A percentile compares a stretch with the other conserved stretches of the same genome.
These are phyloP conservation scores for Aelia acuminata DNA, from an alignment of 2,888 invertebrate genomes.

Conservation along the genomic window DNA sequence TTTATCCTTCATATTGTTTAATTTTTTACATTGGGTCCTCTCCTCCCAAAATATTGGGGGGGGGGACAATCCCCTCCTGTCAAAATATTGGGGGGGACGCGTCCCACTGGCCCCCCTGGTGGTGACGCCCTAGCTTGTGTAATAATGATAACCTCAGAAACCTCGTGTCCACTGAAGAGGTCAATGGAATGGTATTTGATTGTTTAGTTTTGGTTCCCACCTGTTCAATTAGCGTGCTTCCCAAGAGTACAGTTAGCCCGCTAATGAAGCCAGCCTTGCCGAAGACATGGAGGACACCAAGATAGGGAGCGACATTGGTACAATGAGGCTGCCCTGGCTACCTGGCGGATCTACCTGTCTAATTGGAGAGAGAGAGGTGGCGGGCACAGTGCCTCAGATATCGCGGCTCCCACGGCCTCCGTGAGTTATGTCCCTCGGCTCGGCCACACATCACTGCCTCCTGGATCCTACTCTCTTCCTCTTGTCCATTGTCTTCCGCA, in stretches of 20 bases:
- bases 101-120: too few species aligned
- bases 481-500: background rate
- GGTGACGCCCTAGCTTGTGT: too few species aligned
- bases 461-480: slow-evolving; percentile 9
- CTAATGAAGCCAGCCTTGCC: background rate
- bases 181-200: background rate
- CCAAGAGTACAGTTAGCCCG: background rate
- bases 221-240: background rate
- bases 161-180: too few species aligned
- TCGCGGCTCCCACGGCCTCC: slow-evolving; percentile 41
- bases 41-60: too few species aligned
- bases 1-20: too few species aligned
- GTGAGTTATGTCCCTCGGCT: background rate
- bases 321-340: background rate
- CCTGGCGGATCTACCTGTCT: slow-evolving; percentile 12
- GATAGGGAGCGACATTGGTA: background rate
- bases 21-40: too few species aligned
- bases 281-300: background rate
- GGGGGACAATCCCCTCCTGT: too few species aligned
- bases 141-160: too few species aligned
- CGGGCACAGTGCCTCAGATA: slow-evolving; percentile 24
- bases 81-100: too few species aligned
- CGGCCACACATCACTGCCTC: slow-evolving; percentile 39
- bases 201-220: background rate
- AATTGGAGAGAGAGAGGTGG: slow-evolving; percentile 10